These are phyloP conservation scores for Agrotis clavis DNA, from an alignment of 2,888 invertebrate genomes.

Conservation along the genomic window DNA sequence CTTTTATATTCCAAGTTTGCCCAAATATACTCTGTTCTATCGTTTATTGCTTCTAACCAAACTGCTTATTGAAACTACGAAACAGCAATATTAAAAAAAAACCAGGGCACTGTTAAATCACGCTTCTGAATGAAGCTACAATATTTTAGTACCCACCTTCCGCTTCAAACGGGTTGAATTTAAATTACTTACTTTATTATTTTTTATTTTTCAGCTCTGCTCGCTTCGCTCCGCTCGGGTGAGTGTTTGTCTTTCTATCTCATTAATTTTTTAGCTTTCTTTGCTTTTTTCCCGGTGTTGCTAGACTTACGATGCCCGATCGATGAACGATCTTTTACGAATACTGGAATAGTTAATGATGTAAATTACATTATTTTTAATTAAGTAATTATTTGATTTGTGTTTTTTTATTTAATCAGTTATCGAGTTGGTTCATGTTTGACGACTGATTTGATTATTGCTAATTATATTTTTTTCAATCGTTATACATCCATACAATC, in stretches of 20 bases:
- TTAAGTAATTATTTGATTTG: slow-evolving; percentile 2
- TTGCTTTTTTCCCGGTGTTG: slow-evolving; percentile 53
- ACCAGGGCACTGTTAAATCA: slow-evolving; percentile 7
- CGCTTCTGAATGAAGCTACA: slow-evolving; percentile 25
- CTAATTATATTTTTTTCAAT: too few relatives aligned
- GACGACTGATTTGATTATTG: not conserved
- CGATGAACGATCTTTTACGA: slow-evolving; percentile 21
- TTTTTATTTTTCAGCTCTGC: slow-evolving; percentile 41
- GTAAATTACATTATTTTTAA: slow-evolving; percentile 24
- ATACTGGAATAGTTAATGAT: slow-evolving; percentile 20
- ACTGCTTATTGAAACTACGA: not conserved
- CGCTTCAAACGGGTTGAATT: slow-evolving; percentile 46
- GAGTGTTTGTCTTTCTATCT: slow-evolving; percentile 61
- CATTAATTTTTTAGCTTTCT: slow-evolving; percentile 56
- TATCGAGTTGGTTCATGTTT: not conserved
- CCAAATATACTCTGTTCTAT: too few relatives aligned
- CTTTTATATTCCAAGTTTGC: too few relatives aligned
- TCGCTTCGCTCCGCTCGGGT: slow-evolving; percentile 33
- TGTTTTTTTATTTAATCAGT: not conserved
- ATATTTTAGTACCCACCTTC: slow-evolving; percentile 35
- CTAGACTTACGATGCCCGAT: slow-evolving; percentile 24
- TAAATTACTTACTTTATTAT: slow-evolving; percentile 54
- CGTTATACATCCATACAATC: too few relatives aligned
- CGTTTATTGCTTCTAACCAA: not conserved
- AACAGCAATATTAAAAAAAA: slow-evolving; percentile 3